phyloP scores from a whole-genome alignment of 2,113 vertebrate species.

The Physeter macrocephalus region DNA sequence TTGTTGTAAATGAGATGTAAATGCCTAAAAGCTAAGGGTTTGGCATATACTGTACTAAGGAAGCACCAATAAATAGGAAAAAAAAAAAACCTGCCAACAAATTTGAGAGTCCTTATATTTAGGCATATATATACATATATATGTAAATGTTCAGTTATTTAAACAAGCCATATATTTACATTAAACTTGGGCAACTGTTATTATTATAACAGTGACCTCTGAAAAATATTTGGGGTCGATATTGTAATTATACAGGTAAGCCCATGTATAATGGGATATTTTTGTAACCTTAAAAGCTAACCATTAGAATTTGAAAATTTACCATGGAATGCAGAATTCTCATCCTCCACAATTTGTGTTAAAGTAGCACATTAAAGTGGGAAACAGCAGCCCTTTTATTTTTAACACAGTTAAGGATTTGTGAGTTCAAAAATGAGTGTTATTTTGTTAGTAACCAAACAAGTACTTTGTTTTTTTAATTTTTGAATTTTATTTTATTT shows the following conservation, averaged over 20 bases:
- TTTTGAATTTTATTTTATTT: too few species aligned
- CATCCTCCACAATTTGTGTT: neutral
- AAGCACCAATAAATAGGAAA: neutral
- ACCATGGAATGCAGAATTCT: neutral
- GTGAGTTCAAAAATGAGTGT: neutral
- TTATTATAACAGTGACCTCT: neutral
- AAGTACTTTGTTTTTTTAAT: neutral
- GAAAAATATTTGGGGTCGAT: neutral
- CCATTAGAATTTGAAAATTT: neutral
- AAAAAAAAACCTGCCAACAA: neutral
- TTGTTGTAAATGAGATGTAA: conserved; percentile 5
- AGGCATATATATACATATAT: neutral
- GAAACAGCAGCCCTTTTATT: neutral
- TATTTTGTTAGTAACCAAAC: conserved; percentile 22
- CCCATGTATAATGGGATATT: neutral
- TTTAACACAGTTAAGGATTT: neutral
- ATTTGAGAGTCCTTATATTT: neutral
- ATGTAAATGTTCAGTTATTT: neutral
- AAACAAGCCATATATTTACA: neutral
- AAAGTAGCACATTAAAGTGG: neutral
- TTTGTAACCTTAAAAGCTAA: neutral
- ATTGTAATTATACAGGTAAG: neutral
- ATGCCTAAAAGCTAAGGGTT: neutral
- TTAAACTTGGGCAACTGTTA: neutral
- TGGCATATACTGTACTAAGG: neutral